A percentile compares a stretch with the other conserved stretches of the same genome.
These are phyloP conservation scores for Platerodrilus igneus DNA, from an alignment of 2,888 invertebrate genomes.

Conservation along the genomic window DNA sequence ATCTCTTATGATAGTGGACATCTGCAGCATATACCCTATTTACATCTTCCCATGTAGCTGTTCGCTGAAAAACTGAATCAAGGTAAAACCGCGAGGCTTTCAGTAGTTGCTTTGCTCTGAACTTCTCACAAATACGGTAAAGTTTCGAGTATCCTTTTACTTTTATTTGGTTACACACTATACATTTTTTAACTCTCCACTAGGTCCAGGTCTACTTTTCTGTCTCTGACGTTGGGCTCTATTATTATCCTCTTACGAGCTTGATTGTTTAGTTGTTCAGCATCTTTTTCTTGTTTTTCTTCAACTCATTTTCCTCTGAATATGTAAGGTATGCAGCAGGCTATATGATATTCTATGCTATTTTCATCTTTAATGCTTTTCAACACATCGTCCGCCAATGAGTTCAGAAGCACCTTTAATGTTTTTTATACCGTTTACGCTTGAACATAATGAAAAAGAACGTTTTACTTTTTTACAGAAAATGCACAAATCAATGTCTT, in stretches of 20 bases:
- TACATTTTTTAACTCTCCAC: conserved; percentile 6
- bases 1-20: conserved; percentile 5
- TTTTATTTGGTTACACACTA: background rate
- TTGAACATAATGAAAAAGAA: conserved; percentile 5
- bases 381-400: conserved; percentile 4
- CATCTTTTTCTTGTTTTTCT: conserved; percentile 8
- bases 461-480: conserved; percentile 4
- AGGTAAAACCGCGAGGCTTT: conserved; percentile 10
- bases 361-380: conserved; percentile 6
- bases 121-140: conserved; percentile 8
- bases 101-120: conserved; percentile 6
- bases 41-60: conserved; percentile 6
- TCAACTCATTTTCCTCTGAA: background rate
- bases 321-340: too few relatives aligned
- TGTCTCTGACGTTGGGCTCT: conserved; percentile 1
- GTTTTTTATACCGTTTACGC: conserved; percentile 3
- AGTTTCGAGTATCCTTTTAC: conserved; percentile 5
- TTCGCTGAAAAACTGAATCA: conserved; percentile 5
- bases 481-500: conserved; percentile 7
- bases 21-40: conserved; percentile 4
- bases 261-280: conserved; percentile 5
- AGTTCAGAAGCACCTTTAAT: conserved; percentile 4
- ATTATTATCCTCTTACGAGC: background rate
- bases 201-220: background rate
- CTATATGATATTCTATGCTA: conserved; percentile 7